These are phyloP conservation scores for Sphinx pinastri DNA, from an alignment of 2,888 invertebrate genomes.

Conservation along the genomic window DNA sequence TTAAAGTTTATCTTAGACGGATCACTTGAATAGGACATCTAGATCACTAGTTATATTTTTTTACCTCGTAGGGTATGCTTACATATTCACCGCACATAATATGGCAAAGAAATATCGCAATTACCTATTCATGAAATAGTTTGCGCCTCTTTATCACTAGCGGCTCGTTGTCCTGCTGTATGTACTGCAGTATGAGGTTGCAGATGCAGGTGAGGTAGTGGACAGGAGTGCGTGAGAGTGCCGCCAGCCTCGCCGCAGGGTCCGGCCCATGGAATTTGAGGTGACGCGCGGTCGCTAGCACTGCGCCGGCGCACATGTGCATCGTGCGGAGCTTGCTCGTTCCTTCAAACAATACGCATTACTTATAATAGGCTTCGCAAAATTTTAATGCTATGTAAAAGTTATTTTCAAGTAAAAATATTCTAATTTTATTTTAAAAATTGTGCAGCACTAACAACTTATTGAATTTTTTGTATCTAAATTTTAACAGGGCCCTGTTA, in stretches of 20 bases:
- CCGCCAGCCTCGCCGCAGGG: conserved; percentile 40
- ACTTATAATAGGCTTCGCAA: background rate
- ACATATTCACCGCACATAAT: too few species aligned
- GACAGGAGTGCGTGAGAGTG: conserved; percentile 39
- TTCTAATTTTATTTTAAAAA: too few species aligned
- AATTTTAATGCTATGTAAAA: too few species aligned
- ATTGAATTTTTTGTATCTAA: too few species aligned
- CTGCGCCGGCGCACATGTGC: conserved; percentile 58
- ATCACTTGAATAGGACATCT: too few species aligned
- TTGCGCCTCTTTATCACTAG: background rate
- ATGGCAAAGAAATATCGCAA: background rate
- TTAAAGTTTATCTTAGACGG: too few species aligned
- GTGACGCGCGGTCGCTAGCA: conserved; percentile 43
- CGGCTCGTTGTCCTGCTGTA: conserved; percentile 25
- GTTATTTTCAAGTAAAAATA: too few species aligned
- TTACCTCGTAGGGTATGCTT: too few species aligned
- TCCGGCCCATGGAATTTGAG: conserved; percentile 32
- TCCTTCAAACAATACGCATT: background rate
- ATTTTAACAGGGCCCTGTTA: too few species aligned
- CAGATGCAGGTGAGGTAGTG: conserved; percentile 49
- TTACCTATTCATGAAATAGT: background rate
- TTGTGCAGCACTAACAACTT: too few species aligned
- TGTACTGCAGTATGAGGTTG: conserved; percentile 42
- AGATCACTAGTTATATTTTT: too few species aligned
- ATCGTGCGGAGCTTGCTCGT: conserved; percentile 41